phyloP scores from a whole-genome alignment of 2,888 invertebrate species.

The Coenonympha arcania region DNA sequence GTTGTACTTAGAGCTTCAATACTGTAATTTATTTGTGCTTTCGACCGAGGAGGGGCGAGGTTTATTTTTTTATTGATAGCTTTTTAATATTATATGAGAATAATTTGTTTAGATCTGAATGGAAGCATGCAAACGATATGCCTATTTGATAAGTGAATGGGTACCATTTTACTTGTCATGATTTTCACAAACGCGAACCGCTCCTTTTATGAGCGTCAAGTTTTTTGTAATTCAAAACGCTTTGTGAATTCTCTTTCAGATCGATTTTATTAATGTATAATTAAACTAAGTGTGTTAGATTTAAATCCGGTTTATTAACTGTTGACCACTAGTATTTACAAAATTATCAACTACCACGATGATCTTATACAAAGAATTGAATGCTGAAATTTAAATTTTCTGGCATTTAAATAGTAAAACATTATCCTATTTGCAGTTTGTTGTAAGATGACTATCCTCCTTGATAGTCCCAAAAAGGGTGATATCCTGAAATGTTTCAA shows the following conservation, averaged over 20 bases:
- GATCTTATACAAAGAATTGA: too few relatives aligned
- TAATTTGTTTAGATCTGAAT: conserved; percentile 59
- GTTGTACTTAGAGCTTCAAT: conserved; percentile 44
- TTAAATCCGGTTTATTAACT: conserved; percentile 51
- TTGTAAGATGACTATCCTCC: too few relatives aligned
- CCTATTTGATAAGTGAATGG: conserved; percentile 20
- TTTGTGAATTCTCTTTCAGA: conserved; percentile 66
- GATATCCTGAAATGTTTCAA: too few relatives aligned
- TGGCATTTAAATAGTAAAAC: conserved; percentile 22
- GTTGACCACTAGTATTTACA: conserved; percentile 39
- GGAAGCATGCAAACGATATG: conserved; percentile 52
- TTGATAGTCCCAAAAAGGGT: too few relatives aligned
- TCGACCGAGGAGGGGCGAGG: conserved; percentile 31
- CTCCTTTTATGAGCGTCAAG: background rate
- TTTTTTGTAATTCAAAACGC: conserved; percentile 35
- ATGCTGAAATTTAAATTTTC: background rate
- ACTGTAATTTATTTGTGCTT: conserved; percentile 29
- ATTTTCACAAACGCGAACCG: conserved; percentile 16
- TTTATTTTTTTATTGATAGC: conserved; percentile 32
- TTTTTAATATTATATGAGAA: conserved; percentile 35
- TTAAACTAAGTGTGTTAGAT: conserved; percentile 43
- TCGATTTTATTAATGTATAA: conserved; percentile 51
- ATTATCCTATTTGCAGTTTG: conserved; percentile 16
- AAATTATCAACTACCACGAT: too few relatives aligned
- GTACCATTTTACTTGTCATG: conserved; percentile 12